phyloP scores from a whole-genome alignment of 2,888 invertebrate species.

The Dinocampus coccinellae region DNA sequence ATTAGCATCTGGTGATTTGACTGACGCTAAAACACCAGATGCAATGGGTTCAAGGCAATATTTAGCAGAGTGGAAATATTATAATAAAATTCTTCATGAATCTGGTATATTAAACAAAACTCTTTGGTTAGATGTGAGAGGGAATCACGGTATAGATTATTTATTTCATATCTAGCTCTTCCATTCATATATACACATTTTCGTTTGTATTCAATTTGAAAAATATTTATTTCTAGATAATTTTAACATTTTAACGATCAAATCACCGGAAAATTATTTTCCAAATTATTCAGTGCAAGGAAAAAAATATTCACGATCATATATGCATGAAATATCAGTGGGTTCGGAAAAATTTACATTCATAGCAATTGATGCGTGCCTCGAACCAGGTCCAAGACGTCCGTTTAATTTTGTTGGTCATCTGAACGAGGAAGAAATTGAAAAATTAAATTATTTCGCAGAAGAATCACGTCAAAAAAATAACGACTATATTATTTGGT shows the following conservation, averaged over 20 bases:
- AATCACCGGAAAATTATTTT: conserved; percentile 82
- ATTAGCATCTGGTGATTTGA: conserved; percentile 86
- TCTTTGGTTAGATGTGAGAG: conserved; percentile 89
- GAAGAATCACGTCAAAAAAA: conserved; percentile 70
- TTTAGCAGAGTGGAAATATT: conserved; percentile 86
- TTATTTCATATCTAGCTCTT: no score
- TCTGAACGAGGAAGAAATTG: conserved; percentile 74
- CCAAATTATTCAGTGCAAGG: conserved; percentile 87
- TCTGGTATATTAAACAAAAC: conserved; percentile 78
- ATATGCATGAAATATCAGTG: conserved; percentile 74
- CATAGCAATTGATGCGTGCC: conserved; percentile 88
- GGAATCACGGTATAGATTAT: conserved; percentile 86
- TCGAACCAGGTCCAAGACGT: conserved; percentile 86
- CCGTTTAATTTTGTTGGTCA: conserved; percentile 93
- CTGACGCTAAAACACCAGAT: conserved; percentile 87
- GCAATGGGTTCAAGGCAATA: conserved; percentile 86
- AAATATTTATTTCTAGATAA: conserved; percentile 78
- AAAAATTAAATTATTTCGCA: conserved; percentile 73
- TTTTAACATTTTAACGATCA: conserved; percentile 82
- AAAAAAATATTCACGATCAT: conserved; percentile 77
- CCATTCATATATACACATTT: not conserved
- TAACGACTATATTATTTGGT: conserved; percentile 80
- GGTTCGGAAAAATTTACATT: conserved; percentile 81
- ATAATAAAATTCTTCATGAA: conserved; percentile 78
- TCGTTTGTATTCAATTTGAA: not conserved